Evolutionary conservation across 2,797 vertebrate species (phyloP), one percentile per base, ranked within the genome.

Genomic region (Myioborus miniatus): DNA sequence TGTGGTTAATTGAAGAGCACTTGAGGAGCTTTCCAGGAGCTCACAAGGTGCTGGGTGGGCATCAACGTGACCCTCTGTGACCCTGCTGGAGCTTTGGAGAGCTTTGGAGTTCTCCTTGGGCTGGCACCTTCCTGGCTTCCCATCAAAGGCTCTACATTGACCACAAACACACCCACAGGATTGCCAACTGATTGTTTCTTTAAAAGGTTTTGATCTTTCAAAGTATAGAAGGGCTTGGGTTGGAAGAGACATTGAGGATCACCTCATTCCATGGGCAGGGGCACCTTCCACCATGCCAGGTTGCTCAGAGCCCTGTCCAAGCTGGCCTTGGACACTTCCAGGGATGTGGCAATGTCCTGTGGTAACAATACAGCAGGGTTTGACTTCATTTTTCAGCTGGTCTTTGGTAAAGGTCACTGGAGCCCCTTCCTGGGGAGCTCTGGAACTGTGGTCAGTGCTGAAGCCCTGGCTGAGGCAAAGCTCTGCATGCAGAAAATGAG

Each of bases 41-140:
- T 87, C 13, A 1, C 26, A 1, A 29, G 30, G 55, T 3, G 0
- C 15, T 86, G 83, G 36, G 39, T 3, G 14, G 58, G 34, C 69
- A 24, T 37, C 43, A 23, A 0, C 0, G 0, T 30, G 50, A 52
- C 62, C 5, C 0, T 81, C 23, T 10, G 23, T 44, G 82, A 37
- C 5, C n/a, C 60, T 32, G 30, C 52, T 63, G 46, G 26, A 9
- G 7, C n/a, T 92, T 29, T 77, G 37, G 50, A 27, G 67, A 60
- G 47, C 79, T 60, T 39, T 39, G 29, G 10, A 53, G 34, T 44
- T 78, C 69, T 71, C 24, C 47, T 87, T 56, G 39, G 26, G 30
- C 32, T 76, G 55, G 43, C 8, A 83, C n/a, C 41, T 36, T 60
- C n/a, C 20, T 24, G 58, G 1, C 5, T 71, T 68, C 29, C 58